Conservation (phyloP, 2,888 invertebrate species). For the Notocelia uddmanniana region DNA sequence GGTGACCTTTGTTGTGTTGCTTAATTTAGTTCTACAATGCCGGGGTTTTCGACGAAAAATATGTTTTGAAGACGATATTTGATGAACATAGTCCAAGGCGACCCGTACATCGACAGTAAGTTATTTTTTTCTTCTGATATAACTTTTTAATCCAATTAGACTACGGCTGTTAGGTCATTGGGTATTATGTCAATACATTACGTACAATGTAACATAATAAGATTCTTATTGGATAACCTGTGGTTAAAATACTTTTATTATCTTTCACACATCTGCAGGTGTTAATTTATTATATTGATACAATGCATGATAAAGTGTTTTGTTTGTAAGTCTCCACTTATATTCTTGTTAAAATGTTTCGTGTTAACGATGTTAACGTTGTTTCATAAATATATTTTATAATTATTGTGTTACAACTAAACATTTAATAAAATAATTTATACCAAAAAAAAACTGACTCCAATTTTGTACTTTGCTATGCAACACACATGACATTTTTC, state of each 20-base stretch:
- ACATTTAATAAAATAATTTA: no score
- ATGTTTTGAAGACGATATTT: conserved; percentile 49
- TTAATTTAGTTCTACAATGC: conserved; percentile 45
- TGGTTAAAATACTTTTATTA: conserved; percentile 38
- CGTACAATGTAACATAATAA: conserved; percentile 44
- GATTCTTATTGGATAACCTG: conserved; percentile 50
- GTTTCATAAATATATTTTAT: neutral
- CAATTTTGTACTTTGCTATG: no score
- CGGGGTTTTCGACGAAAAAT: conserved; percentile 48
- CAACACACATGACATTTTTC: no score
- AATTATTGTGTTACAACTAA: no score
- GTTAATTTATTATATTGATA: conserved; percentile 23
- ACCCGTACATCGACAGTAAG: conserved; percentile 48
- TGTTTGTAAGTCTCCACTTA: neutral
- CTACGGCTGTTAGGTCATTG: conserved; percentile 49
- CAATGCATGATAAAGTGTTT: conserved; percentile 31
- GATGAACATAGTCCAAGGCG: conserved; percentile 49
- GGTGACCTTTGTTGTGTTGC: conserved; percentile 46
- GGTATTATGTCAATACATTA: conserved; percentile 44
- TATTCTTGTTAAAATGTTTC: neutral
- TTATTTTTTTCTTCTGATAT: conserved; percentile 43
- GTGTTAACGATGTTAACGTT: neutral
- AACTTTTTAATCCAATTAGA: conserved; percentile 48
- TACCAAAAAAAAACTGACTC: no score
- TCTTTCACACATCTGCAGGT: conserved; percentile 14